Percentiles rank a stretch among this genome's conserved stretches.
These are phyloP conservation scores for Oryzaephilus surinamensis DNA, from an alignment of 1,140 invertebrate genomes.

Conservation along the genomic window DNA sequence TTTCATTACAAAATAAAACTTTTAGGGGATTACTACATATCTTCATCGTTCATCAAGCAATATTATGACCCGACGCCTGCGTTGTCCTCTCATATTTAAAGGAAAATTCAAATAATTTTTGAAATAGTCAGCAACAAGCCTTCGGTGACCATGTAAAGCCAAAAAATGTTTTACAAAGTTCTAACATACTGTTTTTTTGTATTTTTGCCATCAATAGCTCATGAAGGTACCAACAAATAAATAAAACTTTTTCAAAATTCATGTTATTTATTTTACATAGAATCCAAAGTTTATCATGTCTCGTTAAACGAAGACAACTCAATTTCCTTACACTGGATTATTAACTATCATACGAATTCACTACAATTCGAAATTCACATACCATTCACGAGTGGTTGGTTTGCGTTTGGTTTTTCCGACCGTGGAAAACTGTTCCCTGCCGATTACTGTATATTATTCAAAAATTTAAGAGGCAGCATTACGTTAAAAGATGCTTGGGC, in stretches of 20 bases:
- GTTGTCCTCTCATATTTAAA: slow-evolving; percentile 2
- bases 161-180: background rate
- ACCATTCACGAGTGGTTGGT: slow-evolving; percentile 47
- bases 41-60: too few relatives aligned
- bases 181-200: background rate
- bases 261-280: slow-evolving; percentile 1
- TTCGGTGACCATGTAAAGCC: too few relatives aligned
- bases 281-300: slow-evolving; percentile 25
- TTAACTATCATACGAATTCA: slow-evolving; percentile 37
- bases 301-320: slow-evolving; percentile 25
- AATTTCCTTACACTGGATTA: slow-evolving; percentile 28
- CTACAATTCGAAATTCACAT: slow-evolving; percentile 44
- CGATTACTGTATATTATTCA: slow-evolving; percentile 80
- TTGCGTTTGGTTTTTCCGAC: slow-evolving; percentile 87
- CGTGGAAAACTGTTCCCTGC: slow-evolving; percentile 65
- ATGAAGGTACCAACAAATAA: too few relatives aligned
- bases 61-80: background rate
- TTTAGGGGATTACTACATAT: too few relatives aligned
- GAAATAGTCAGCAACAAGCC: background rate
- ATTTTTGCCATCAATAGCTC: background rate
- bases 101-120: slow-evolving; percentile 2
- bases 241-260: slow-evolving; percentile 1
- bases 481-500: slow-evolving; percentile 62
- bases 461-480: slow-evolving; percentile 50
- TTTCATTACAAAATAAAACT: background rate